Conservation (phyloP, 30 jellyfish, hydroid and myxozoan genomes). For the Aurelia sp. region DNA sequence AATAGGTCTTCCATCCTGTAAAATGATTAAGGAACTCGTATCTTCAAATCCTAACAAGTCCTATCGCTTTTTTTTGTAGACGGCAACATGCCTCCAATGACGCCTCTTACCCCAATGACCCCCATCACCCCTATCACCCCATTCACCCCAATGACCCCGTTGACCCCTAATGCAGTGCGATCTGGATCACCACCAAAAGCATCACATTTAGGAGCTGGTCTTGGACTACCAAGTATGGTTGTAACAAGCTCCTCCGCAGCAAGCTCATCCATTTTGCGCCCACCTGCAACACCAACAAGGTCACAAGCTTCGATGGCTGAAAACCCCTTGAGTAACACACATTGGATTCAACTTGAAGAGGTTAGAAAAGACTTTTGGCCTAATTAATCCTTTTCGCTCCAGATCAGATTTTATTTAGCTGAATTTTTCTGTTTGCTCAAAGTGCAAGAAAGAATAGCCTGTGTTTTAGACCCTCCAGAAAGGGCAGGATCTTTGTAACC, state of each 20-base stretch:
- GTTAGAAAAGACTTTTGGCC: slow-evolving; percentile 2
- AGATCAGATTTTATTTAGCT: too few relatives aligned
- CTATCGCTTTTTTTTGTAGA: slow-evolving; percentile 23
- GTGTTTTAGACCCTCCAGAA: too few relatives aligned
- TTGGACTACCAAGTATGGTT: slow-evolving; percentile 59
- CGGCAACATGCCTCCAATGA: slow-evolving; percentile 95
- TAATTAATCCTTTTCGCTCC: too few relatives aligned
- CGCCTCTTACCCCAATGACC: slow-evolving; percentile 96
- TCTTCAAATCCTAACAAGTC: not conserved
- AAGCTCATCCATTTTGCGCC: slow-evolving; percentile 33
- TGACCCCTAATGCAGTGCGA: slow-evolving; percentile 65
- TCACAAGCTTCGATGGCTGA: slow-evolving; percentile 36
- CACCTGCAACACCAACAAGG: slow-evolving; percentile 76
- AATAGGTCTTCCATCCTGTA: not conserved
- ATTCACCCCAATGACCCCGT: slow-evolving; percentile 82
- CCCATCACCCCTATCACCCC: slow-evolving; percentile 95
- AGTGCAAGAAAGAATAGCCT: too few relatives aligned
- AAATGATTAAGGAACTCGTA: not conserved
- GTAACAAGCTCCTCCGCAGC: slow-evolving; percentile 18
- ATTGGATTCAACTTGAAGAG: slow-evolving; percentile 95
- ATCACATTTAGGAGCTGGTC: slow-evolving; percentile 29
- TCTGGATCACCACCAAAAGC: slow-evolving; percentile 91
- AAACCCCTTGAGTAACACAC: slow-evolving; percentile 63
- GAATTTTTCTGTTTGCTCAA: too few relatives aligned
- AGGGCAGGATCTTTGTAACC: too few relatives aligned